These are phyloP conservation scores for Cantharis flavilabris DNA, from an alignment of 2,888 invertebrate genomes.

Conservation along the genomic window DNA sequence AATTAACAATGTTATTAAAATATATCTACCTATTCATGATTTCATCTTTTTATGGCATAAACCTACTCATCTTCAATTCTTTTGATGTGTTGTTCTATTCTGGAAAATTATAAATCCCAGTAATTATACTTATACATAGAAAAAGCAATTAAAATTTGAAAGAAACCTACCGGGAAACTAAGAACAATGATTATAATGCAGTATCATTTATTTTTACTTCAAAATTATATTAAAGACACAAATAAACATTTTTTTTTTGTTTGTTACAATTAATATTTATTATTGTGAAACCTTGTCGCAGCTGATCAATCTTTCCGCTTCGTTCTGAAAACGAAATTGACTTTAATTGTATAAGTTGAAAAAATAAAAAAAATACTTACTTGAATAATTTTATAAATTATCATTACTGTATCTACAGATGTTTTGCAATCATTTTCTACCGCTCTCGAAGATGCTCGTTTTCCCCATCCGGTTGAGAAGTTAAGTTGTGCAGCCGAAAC, in stretches of 20 bases:
- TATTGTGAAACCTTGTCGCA: slow-evolving; percentile 48
- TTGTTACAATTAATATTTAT: slow-evolving; percentile 26
- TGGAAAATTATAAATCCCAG: neutral
- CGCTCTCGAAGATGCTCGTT: slow-evolving; percentile 40
- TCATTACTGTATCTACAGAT: slow-evolving; percentile 60
- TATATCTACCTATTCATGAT: neutral
- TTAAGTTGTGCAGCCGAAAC: slow-evolving; percentile 50
- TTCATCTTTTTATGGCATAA: neutral
- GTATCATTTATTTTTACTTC: slow-evolving; percentile 15
- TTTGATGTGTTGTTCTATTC: neutral
- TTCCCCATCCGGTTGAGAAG: slow-evolving; percentile 54
- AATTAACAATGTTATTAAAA: neutral
- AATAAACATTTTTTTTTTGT: slow-evolving; percentile 22
- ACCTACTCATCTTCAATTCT: neutral
- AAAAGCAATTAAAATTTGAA: neutral
- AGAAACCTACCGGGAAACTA: neutral
- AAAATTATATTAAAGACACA: slow-evolving; percentile 21
- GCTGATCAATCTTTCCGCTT: slow-evolving; percentile 51
- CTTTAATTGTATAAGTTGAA: neutral
- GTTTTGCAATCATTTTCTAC: slow-evolving; percentile 57
- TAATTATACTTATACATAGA: too few relatives aligned
- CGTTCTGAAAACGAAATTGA: slow-evolving; percentile 47
- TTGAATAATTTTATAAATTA: slow-evolving; percentile 65
- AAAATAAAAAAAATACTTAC: slow-evolving; percentile 46
- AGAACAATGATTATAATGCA: neutral